Conservation (phyloP, 2,113 vertebrate genomes). For the Notothenia coriiceps region DNA sequence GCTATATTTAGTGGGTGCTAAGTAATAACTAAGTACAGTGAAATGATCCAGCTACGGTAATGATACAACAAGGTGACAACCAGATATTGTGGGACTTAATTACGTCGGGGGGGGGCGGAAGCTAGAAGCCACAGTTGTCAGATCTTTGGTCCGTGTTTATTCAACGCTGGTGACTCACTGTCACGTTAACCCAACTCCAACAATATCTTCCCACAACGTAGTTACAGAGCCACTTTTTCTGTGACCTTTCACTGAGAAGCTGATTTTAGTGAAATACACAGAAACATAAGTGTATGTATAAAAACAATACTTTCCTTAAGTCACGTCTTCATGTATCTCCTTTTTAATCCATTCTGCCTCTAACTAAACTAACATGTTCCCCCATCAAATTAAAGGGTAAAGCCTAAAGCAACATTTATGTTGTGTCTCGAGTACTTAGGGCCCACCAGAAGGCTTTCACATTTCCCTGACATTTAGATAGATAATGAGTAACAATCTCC, state of each 20-base stretch:
- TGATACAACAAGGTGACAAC: slow-evolving; percentile 81
- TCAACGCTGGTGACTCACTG: slow-evolving; percentile 64
- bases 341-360: slow-evolving; percentile 36
- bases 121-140: slow-evolving; percentile 67
- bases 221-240: slow-evolving; percentile 14
- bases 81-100: slow-evolving; percentile 82
- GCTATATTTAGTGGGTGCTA: slow-evolving; percentile 83
- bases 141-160: slow-evolving; percentile 75
- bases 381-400: slow-evolving; percentile 49
- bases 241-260: slow-evolving; percentile 12
- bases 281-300: not conserved
- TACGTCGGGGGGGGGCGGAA: slow-evolving; percentile 63
- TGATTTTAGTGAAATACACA: not conserved
- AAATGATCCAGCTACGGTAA: slow-evolving; percentile 78
- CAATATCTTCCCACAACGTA: slow-evolving; percentile 15
- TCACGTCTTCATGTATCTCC: not conserved
- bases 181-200: slow-evolving; percentile 58
- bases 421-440: slow-evolving; percentile 30
- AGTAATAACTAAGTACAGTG: slow-evolving; percentile 82
- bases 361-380: slow-evolving; percentile 8
- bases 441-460: slow-evolving; percentile 18
- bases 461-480: slow-evolving; percentile 68
- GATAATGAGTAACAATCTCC: slow-evolving; percentile 69
- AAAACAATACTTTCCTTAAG: not conserved
- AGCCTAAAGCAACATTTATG: slow-evolving; percentile 50